Evolutionary conservation across 2,888 invertebrate species (phyloP).

Genomic region (Scrobipalpa atriplicella): DNA sequence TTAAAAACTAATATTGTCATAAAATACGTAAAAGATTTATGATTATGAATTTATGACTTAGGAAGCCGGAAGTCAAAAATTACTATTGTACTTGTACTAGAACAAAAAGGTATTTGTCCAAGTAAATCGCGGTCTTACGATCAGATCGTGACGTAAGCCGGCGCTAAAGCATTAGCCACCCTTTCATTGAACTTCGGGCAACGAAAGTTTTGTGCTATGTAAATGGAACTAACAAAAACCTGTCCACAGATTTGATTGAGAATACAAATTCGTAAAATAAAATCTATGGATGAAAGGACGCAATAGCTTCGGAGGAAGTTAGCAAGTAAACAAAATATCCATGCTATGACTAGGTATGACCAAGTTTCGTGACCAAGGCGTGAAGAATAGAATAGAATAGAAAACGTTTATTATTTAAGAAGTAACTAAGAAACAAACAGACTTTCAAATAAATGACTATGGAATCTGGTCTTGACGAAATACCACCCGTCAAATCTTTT

Average conservation of each 20-base stretch:
- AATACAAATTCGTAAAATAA: too few species aligned
- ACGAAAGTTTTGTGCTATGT: constrained; percentile 35
- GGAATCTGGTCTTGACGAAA: not conserved
- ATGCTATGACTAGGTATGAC: too few species aligned
- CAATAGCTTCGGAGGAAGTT: too few species aligned
- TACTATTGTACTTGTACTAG: not conserved
- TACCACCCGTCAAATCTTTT: not conserved
- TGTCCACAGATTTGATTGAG: too few species aligned
- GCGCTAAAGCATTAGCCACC: constrained; percentile 39
- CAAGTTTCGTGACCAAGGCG: not conserved
- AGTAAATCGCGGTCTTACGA: constrained; percentile 33
- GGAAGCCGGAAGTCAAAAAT: not conserved
- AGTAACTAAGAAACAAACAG: not conserved
- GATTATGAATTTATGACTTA: not conserved
- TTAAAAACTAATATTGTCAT: not conserved
- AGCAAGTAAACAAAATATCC: too few species aligned
- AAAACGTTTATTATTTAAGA: too few species aligned
- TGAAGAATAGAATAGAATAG: too few species aligned
- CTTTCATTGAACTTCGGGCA: constrained; percentile 36
- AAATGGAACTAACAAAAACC: constrained; percentile 26
- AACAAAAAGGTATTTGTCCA: constrained; percentile 14
- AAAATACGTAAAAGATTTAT: not conserved
- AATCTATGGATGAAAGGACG: too few species aligned
- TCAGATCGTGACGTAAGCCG: constrained; percentile 40
- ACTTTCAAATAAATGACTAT: not conserved